Conservation (phyloP, 2,113 vertebrate species). For the Hystrix brachyura region DNA sequence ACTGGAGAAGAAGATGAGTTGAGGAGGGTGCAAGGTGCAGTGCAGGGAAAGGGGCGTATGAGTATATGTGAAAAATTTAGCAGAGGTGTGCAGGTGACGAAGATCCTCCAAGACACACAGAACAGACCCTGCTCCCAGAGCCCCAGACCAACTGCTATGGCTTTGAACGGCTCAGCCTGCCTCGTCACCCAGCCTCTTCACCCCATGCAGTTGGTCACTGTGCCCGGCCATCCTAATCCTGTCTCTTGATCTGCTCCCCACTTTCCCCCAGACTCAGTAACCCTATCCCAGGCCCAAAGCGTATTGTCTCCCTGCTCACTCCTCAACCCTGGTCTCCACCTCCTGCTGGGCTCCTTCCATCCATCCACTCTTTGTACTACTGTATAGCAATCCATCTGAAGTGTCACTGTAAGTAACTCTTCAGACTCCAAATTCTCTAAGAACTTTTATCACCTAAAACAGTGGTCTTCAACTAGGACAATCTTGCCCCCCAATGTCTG, state of each 20-base stretch:
- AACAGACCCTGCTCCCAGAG: fast-evolving
- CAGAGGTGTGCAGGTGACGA: not conserved
- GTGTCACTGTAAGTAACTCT: not conserved
- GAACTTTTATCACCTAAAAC: not conserved
- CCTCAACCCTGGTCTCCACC: not conserved
- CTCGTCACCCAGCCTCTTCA: not conserved
- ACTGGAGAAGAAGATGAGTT: no score
- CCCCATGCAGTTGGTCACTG: fast-evolving
- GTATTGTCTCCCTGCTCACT: not conserved
- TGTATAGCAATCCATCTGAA: not conserved
- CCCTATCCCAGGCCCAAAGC: not conserved
- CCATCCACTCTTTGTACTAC: not conserved
- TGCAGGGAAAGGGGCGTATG: fast-evolving
- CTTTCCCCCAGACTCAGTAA: not conserved
- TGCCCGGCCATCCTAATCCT: not conserved
- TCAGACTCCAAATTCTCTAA: not conserved
- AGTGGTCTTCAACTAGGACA: not conserved
- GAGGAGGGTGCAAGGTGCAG: not conserved
- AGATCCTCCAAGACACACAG: not conserved
- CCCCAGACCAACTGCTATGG: not conserved
- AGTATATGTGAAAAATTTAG: not conserved
- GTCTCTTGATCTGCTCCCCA: not conserved
- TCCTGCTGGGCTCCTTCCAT: not conserved
- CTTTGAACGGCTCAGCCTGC: not conserved
- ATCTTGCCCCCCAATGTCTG: not conserved